Percentiles rank a stretch among this genome's conserved stretches.
Conservation (phyloP, 2,888 invertebrate genomes). For the Phyllotreta striolata region DNA sequence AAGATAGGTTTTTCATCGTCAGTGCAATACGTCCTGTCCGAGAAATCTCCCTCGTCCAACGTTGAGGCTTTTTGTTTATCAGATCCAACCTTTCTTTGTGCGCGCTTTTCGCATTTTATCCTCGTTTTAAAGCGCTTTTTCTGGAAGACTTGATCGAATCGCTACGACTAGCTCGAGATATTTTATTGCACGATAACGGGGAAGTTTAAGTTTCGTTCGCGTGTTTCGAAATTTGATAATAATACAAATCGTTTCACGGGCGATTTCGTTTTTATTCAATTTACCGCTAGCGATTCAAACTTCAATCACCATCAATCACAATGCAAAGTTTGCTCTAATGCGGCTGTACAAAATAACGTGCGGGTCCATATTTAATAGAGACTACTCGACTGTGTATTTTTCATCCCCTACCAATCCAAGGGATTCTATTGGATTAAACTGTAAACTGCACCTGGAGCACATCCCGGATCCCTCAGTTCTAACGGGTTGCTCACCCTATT, state of each 20-base stretch:
- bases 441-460: constrained; percentile 14
- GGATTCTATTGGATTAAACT: constrained; percentile 8
- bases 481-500: constrained; percentile 9
- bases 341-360: neutral
- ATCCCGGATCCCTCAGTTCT: constrained; percentile 8
- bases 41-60: constrained; percentile 1
- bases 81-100: constrained; percentile 15
- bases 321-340: neutral
- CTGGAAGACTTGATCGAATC: constrained; percentile 9
- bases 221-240: neutral
- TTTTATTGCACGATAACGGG: constrained; percentile 11
- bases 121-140: constrained; percentile 14
- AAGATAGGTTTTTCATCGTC: too few relatives aligned
- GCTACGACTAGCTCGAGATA: neutral
- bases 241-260: too few relatives aligned
- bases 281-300: too few relatives aligned
- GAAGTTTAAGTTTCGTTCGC: constrained; percentile 1
- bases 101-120: constrained; percentile 7
- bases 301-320: too few relatives aligned
- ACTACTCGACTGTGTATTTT: constrained; percentile 1
- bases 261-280: too few relatives aligned
- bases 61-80: constrained; percentile 12
- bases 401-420: constrained; percentile 10
- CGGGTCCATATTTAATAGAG: constrained; percentile 10
- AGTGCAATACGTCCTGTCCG: too few relatives aligned